These are phyloP conservation scores for Phaedon cochleariae DNA, from an alignment of 2,888 invertebrate genomes.

Conservation along the genomic window DNA sequence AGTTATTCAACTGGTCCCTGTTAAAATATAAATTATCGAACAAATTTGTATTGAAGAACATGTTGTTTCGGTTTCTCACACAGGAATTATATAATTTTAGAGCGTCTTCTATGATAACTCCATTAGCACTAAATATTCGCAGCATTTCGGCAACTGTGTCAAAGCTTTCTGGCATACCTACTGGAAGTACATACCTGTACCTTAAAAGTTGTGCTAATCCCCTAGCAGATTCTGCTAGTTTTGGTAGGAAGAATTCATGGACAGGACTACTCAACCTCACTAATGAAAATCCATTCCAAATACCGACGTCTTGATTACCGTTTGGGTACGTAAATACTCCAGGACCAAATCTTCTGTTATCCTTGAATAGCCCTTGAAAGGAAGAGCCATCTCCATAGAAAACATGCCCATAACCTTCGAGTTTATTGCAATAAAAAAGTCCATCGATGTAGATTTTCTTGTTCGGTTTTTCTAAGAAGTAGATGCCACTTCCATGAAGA, in stretches of 20 bases:
- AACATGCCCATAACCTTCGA: constrained; percentile 65
- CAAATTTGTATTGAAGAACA: constrained; percentile 52
- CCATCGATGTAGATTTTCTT: constrained; percentile 59
- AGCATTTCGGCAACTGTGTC: constrained; percentile 46
- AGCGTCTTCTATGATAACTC: constrained; percentile 38
- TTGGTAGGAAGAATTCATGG: constrained; percentile 47
- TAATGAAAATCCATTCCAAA: constrained; percentile 65
- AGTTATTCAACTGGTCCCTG: constrained; percentile 40
- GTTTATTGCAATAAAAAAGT: constrained; percentile 58
- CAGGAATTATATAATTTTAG: constrained; percentile 49
- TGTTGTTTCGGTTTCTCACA: constrained; percentile 50
- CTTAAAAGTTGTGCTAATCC: constrained; percentile 53
- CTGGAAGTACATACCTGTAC: constrained; percentile 49
- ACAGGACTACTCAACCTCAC: constrained; percentile 58
- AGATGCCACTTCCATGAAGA: constrained; percentile 65
- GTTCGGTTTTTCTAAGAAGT: constrained; percentile 50
- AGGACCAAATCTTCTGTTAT: constrained; percentile 68
- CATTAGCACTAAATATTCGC: constrained; percentile 38
- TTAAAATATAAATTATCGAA: constrained; percentile 51
- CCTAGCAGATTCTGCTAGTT: constrained; percentile 45
- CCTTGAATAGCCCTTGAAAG: constrained; percentile 64
- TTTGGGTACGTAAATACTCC: constrained; percentile 63
- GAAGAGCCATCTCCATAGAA: constrained; percentile 64
- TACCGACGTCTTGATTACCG: constrained; percentile 65
- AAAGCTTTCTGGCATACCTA: constrained; percentile 32